phyloP scores from a whole-genome alignment of 2,797 vertebrate species.

The Halcyon leucocephala region DNA sequence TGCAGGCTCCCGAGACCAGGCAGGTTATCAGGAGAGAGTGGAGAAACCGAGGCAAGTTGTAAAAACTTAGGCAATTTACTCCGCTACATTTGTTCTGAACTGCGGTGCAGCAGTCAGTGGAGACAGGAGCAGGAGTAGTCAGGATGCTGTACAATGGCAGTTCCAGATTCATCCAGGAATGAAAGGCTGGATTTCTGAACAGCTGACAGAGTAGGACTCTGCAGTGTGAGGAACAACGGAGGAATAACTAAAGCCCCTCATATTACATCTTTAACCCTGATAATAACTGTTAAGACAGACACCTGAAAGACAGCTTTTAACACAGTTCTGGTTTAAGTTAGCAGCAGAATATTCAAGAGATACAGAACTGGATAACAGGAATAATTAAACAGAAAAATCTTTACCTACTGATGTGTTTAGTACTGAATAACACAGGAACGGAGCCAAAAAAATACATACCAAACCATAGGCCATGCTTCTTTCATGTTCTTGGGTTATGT shows the following conservation, averaged over 20 bases:
- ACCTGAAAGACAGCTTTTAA: neutral
- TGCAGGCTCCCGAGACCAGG: neutral
- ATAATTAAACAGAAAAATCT: neutral
- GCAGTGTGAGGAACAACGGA: neutral
- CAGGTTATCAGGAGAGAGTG: accelerated
- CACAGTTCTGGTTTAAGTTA: accelerated
- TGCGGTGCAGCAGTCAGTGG: neutral
- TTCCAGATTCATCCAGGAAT: neutral
- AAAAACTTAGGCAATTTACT: neutral
- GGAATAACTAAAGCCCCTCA: neutral
- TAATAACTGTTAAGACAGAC: neutral
- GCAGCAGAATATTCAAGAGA: neutral
- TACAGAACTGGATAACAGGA: neutral
- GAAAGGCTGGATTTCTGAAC: neutral
- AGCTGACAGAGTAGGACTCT: neutral
- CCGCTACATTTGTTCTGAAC: neutral
- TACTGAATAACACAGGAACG: neutral
- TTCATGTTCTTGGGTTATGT: slow-evolving; percentile 91
- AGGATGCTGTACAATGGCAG: neutral
- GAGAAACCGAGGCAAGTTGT: neutral
- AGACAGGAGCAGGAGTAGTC: neutral
- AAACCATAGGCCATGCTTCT: slow-evolving; percentile 91
- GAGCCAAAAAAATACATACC: slow-evolving; percentile 76
- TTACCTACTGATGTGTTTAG: neutral
- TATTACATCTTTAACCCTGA: neutral